Base-by-base conservation (phyloP, 2,113 vertebrate species). In the Takifugu bimaculatus region DNA sequence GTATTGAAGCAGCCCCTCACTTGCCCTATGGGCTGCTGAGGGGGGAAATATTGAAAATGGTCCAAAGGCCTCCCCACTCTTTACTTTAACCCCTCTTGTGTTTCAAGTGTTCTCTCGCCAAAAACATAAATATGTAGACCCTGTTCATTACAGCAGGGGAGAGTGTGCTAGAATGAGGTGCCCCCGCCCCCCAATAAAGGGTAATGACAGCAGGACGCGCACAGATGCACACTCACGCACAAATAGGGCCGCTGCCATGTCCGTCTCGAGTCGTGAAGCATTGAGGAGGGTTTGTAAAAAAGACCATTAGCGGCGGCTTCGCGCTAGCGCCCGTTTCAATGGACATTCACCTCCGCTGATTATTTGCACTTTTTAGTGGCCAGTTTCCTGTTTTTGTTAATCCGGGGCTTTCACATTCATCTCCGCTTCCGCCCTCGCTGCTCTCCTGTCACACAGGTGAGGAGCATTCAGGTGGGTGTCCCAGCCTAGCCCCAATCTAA, bases 1-100 rank as follows among this genome's bases (percentile, higher is more conserved):
- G 91, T 93, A 93, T 92, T 92, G 89, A 87, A 88, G 86, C 93
- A 93, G 91, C 81, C 93, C 94, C 85, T 83, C 85, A 84, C 85
- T 89, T 87, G 80, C 70, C 88, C 85, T 77, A 49, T 62, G 70
- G 74, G 75, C 68, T 77, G 68, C 92, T 89, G 90, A 93, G 93
- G 91, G 94, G 93, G 92, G 91, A 94, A 96, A 96, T 96, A 96
- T 93, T 96, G 94, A 92, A 93, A 93, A 93, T 90, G 91, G 93
- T 94, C 92, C 87, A 92, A 92, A 87, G 83, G 82, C 92, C 90
- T 88, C 87, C 89, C 86, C 92, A 89, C 91, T 93, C 91, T 92
- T 88, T 84, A 84, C 78, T 83, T 80, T 85, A 86, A 88, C 84
- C 88, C 82, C 86, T 87, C 88, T 89, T 88, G 85, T 89, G 77